These are phyloP conservation scores for Trachelus stipa DNA, from an alignment of 2,888 invertebrate genomes.

Conservation along the genomic window DNA sequence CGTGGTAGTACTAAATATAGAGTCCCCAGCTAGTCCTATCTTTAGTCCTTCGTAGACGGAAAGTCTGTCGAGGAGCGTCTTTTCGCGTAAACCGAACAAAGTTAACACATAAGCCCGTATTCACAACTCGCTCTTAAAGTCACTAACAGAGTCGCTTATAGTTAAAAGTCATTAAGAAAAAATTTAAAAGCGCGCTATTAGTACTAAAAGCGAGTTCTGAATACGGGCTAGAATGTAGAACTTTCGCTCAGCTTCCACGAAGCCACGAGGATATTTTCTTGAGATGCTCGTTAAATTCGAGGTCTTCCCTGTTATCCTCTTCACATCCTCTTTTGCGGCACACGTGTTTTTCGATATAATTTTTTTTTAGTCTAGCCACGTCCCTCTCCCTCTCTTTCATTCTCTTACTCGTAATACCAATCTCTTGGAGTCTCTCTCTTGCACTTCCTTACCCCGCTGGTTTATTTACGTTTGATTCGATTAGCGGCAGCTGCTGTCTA, in stretches of 20 bases:
- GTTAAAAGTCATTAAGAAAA: too few relatives aligned
- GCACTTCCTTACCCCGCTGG: conserved; percentile 27
- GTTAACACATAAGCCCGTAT: not conserved
- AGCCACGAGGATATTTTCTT: conserved; percentile 1
- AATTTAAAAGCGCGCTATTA: too few relatives aligned
- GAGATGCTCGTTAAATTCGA: not conserved
- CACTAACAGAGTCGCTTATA: too few relatives aligned
- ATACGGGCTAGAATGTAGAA: too few relatives aligned
- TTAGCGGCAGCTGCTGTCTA: conserved; percentile 51
- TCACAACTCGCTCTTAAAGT: too few relatives aligned
- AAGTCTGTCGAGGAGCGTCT: not conserved
- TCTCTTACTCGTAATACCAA: conserved; percentile 2
- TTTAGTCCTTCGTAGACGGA: conserved; percentile 31
- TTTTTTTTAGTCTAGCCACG: not conserved
- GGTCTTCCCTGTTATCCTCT: not conserved
- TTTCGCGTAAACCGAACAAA: not conserved
- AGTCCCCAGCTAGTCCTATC: conserved; percentile 32
- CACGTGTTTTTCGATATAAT: not conserved
- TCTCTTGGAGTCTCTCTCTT: conserved; percentile 14
- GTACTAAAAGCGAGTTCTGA: too few relatives aligned
- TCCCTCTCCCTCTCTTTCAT: conserved; percentile 6
- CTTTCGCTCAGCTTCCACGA: not conserved
- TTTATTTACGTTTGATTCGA: conserved; percentile 61
- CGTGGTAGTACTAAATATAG: conserved; percentile 50
- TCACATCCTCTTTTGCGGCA: not conserved